These are phyloP conservation scores for Notechis scutatus DNA, from an alignment of 2,113 vertebrate genomes.

Conservation along the genomic window DNA sequence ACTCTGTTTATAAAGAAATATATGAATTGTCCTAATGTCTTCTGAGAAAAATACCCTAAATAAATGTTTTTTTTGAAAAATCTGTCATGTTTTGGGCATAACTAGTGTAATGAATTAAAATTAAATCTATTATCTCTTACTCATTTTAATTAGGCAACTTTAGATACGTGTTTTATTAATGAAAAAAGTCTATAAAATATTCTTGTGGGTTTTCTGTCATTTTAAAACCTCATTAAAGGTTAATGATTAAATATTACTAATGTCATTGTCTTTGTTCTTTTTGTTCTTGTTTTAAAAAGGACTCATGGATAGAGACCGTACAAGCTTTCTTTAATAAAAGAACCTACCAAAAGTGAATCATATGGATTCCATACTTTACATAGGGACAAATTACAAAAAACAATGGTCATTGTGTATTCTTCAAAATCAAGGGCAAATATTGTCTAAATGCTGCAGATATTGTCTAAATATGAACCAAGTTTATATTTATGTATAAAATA, in stretches of 20 bases:
- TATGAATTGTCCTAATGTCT: neutral
- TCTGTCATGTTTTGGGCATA: neutral
- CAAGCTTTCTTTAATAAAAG: neutral
- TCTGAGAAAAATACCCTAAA: neutral
- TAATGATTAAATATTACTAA: neutral
- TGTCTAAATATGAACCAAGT: neutral
- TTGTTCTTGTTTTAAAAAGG: neutral
- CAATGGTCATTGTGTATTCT: neutral
- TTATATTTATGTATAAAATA: neutral
- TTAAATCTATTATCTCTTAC: neutral
- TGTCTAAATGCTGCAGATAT: neutral
- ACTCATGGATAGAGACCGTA: neutral
- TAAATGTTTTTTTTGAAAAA: neutral
- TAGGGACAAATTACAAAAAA: neutral
- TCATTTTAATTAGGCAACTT: neutral
- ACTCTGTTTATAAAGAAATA: neutral
- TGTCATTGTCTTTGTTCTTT: neutral
- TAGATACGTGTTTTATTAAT: neutral
- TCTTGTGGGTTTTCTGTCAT: neutral
- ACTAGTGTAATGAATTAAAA: neutral
- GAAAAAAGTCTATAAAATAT: neutral
- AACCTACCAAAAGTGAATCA: neutral
- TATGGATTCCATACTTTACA: neutral
- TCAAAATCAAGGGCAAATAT: neutral
- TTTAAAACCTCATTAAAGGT: neutral